These are phyloP conservation scores for Drosophila lutescens DNA, from an alignment of 2,888 invertebrate species.

Conservation along the genomic window DNA sequence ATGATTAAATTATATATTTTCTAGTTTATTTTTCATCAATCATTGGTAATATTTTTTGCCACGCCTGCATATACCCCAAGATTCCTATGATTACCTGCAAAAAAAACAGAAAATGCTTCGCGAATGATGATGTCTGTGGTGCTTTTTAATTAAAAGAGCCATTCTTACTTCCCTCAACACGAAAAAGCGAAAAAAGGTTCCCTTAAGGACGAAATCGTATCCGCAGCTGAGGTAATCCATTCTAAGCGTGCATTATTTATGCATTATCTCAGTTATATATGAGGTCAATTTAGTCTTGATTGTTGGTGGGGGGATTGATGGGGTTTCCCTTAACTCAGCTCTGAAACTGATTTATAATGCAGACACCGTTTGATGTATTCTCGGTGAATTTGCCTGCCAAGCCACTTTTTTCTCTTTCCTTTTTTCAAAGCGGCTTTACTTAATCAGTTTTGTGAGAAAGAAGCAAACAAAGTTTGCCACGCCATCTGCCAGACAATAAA, in stretches of 20 bases:
- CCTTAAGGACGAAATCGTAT: slow-evolving; percentile 3
- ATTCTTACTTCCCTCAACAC: slow-evolving; percentile 24
- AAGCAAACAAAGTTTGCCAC: slow-evolving; percentile 42
- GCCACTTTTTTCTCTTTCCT: slow-evolving; percentile 4
- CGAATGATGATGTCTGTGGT: slow-evolving; percentile 22
- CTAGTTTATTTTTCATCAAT: no score
- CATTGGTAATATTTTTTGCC: no score
- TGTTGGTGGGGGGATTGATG: no score
- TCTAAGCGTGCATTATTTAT: slow-evolving; percentile 20
- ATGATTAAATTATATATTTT: no score
- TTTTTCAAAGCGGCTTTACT: slow-evolving; percentile 42
- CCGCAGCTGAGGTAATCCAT: neutral
- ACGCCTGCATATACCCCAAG: neutral
- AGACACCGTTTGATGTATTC: slow-evolving; percentile 39
- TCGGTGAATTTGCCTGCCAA: slow-evolving; percentile 14
- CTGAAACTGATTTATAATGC: slow-evolving; percentile 34
- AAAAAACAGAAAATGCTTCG: neutral
- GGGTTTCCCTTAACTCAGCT: neutral
- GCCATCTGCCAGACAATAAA: slow-evolving; percentile 70
- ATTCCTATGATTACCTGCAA: neutral
- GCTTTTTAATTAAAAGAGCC: slow-evolving; percentile 52
- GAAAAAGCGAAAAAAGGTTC: neutral
- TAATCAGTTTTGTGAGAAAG: slow-evolving; percentile 60
- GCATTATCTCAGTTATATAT: slow-evolving; percentile 24
- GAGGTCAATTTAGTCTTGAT: slow-evolving; percentile 12